Conservation (phyloP, 2,797 vertebrate species). For the Aselliscus stoliczkanus region DNA sequence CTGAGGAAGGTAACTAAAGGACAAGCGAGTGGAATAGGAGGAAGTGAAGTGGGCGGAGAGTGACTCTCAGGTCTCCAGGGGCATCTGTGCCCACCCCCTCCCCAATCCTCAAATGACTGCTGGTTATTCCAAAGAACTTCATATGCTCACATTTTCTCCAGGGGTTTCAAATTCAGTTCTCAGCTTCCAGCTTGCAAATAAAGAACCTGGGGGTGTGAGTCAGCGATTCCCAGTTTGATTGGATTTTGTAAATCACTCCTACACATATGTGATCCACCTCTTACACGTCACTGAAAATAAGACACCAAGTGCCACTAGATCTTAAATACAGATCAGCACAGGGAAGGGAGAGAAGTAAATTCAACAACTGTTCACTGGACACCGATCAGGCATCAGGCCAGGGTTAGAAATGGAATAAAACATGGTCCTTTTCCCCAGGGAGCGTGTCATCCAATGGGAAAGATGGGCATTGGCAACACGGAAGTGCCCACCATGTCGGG, state of each 20-base stretch:
- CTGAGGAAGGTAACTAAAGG: fast-evolving
- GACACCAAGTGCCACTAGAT: not conserved
- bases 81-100: too few relatives aligned
- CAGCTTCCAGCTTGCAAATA: not conserved
- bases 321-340: not conserved
- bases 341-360: not conserved
- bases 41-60: fast-evolving
- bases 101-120: not conserved
- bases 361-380: not conserved
- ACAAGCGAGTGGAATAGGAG: fast-evolving
- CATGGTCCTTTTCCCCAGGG: not conserved
- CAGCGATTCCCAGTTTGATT: not conserved
- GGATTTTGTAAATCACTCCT: not conserved
- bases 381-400: not conserved
- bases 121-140: not conserved
- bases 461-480: not conserved
- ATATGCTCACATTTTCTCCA: not conserved
- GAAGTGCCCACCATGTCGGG: fast-evolving
- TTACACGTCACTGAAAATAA: not conserved
- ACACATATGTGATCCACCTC: fast-evolving
- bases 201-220: conserved; percentile 8
- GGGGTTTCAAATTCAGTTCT: not conserved
- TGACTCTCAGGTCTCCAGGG: not conserved
- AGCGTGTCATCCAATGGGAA: fast-evolving
- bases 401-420: not conserved